Base-by-base conservation (phyloP, 2,797 vertebrate species). In the Pelodytes ibericus region DNA sequence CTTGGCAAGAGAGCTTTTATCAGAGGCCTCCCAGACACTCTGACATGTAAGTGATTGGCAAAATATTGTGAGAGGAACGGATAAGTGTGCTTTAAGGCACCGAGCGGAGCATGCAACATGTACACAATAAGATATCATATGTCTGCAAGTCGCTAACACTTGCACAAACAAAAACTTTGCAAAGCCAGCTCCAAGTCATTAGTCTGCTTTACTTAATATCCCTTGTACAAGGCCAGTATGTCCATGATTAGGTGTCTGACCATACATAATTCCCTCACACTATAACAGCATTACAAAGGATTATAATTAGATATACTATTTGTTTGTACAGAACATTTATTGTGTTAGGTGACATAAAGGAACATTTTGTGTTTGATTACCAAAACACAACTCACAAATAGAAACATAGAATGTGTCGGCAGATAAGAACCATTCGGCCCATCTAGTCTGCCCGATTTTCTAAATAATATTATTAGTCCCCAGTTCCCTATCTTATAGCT, bases 11-110 rank as follows among this genome's bases (percentile, higher is more conserved):
- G 22, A 33, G 41, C 33, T 9, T 22, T 70, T 67, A 74, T 31
- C 71, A 56, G 53, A 27, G 53, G 2, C 61, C 36, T 53, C 58
- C 47, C 25, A 65, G 64, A 74, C 73, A 65, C 30, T 20, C 31
- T 74, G 66, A 64, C 41, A 71, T 60, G 26, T 73, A 73, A 63
- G 59, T 77, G 59, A 81, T 61, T 75, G 57, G 67, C 62, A 66
- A 75, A 75, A 71, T 75, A 75, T 59, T 80, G 60, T 70, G 67
- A 75, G 25, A 33, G 30, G 41, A 67, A 30, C 39, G 57, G 41
- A 49, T 63, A 69, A 56, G 41, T 68, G 11, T n/a, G 63, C 57
- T 20, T 26, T n/a, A 39, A 56, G 26, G 60, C 62, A 64, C 47
- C 20, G 13, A 41, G 27, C 31, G 10, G 15, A 49, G 66, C 33